Evolutionary conservation across 2,888 invertebrate genomes (phyloP).

Genomic region (Idaea biselata): DNA sequence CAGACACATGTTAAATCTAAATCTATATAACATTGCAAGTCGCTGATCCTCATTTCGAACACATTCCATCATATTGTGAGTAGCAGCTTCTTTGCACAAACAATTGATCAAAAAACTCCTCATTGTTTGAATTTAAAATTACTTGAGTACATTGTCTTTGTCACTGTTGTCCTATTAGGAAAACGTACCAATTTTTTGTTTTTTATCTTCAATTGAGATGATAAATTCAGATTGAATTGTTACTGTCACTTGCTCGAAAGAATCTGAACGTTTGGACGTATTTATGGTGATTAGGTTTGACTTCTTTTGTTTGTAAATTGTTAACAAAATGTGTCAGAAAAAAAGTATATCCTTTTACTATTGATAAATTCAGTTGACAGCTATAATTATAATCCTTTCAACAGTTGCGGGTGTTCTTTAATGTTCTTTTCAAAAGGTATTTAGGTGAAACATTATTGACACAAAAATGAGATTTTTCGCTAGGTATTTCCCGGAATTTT

Average conservation of each 20-base stretch:
- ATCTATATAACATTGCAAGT: too few species aligned
- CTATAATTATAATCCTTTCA: not conserved
- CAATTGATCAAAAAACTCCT: too few species aligned
- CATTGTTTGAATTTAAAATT: not conserved
- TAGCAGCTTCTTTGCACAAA: too few species aligned
- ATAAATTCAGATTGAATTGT: not conserved
- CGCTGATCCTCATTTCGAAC: too few species aligned
- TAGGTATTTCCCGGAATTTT: not conserved
- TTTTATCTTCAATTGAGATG: conserved; percentile 3
- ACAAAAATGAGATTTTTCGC: not conserved
- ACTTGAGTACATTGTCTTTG: not conserved
- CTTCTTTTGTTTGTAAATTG: not conserved
- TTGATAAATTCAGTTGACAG: not conserved
- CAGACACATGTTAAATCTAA: too few species aligned
- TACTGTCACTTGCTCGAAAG: conserved; percentile 1
- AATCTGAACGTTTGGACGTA: conserved; percentile 1
- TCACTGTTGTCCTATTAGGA: not conserved
- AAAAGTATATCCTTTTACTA: not conserved
- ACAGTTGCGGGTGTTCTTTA: not conserved
- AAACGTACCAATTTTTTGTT: not conserved
- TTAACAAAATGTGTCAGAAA: not conserved
- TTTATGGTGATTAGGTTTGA: not conserved
- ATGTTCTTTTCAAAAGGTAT: not conserved
- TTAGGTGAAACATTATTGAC: not conserved
- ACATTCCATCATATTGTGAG: too few species aligned